These are phyloP conservation scores for Ophiodon elongatus DNA, from an alignment of 2,113 vertebrate species.

Conservation along the genomic window DNA sequence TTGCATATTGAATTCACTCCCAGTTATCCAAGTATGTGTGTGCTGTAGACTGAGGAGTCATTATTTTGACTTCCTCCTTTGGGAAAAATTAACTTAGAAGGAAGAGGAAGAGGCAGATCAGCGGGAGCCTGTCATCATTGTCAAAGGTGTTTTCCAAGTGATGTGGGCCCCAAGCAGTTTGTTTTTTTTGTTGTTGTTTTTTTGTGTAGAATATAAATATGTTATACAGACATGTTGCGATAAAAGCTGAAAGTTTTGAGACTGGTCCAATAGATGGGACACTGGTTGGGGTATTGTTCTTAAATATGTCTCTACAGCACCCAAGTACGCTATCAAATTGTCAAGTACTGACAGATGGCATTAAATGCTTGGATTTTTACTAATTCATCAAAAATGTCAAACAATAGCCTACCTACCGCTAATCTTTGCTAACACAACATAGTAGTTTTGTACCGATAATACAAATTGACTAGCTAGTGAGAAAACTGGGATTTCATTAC, in stretches of 20 bases:
- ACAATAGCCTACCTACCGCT: background rate
- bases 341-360: background rate
- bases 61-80: conserved; percentile 44
- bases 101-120: conserved; percentile 36
- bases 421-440: background rate
- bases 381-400: background rate
- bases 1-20: background rate
- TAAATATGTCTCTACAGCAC: background rate
- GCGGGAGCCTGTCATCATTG: background rate
- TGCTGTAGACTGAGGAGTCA: background rate
- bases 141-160: conserved; percentile 19
- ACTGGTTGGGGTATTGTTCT: background rate
- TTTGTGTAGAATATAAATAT: background rate
- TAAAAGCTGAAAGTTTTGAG: background rate
- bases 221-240: background rate
- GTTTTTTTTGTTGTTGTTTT: background rate
- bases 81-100: conserved; percentile 44
- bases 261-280: background rate
- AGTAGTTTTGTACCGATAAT: background rate
- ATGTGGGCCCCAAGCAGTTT: background rate
- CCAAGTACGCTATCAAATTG: background rate
- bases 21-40: background rate
- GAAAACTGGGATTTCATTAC: background rate
- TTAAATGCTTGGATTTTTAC: background rate
- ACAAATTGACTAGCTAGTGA: background rate